These are phyloP conservation scores for Naso thynnoides DNA, from an alignment of 2,797 vertebrate species.

Conservation along the genomic window DNA sequence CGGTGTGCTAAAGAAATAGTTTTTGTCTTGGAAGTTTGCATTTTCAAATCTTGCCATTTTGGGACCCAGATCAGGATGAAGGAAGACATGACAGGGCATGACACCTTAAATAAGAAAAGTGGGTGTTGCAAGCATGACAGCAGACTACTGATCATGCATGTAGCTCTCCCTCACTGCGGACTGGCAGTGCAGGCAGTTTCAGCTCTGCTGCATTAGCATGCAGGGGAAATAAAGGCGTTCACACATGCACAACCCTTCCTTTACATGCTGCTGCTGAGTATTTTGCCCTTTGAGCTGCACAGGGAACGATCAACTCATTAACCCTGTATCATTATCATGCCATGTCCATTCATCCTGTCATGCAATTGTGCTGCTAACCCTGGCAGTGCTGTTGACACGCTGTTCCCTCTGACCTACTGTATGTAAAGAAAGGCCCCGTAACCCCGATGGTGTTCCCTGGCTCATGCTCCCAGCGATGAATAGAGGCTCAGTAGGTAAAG, in stretches of 20 bases:
- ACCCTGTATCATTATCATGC: slow-evolving; percentile 15
- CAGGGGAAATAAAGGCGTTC: slow-evolving; percentile 60
- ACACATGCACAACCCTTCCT: slow-evolving; percentile 34
- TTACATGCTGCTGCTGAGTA: slow-evolving; percentile 7
- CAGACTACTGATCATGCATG: slow-evolving; percentile 17
- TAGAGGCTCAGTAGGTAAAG: slow-evolving; percentile 70
- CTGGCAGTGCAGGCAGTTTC: slow-evolving; percentile 2
- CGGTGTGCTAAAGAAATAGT: background rate
- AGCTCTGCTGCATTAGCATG: slow-evolving; percentile 57
- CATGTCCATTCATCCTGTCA: slow-evolving; percentile 26
- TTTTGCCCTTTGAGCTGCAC: slow-evolving; percentile 49
- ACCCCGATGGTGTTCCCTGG: slow-evolving; percentile 19
- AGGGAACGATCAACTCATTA: slow-evolving; percentile 18
- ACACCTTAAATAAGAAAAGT: background rate
- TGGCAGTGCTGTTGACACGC: slow-evolving; percentile 41
- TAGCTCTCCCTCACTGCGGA: background rate
- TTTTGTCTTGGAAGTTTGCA: background rate
- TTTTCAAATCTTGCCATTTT: background rate
- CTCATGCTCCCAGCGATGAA: slow-evolving; percentile 54
- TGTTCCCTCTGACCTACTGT: slow-evolving; percentile 46
- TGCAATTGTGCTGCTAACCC: slow-evolving; percentile 20
- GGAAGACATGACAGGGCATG: slow-evolving; percentile 17
- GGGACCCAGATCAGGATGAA: slow-evolving; percentile 3
- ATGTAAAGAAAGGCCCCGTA: slow-evolving; percentile 37
- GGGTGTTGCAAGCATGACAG: slow-evolving; percentile 19